phyloP scores from a whole-genome alignment of 2,797 vertebrate species.

The Borostomias antarcticus region DNA sequence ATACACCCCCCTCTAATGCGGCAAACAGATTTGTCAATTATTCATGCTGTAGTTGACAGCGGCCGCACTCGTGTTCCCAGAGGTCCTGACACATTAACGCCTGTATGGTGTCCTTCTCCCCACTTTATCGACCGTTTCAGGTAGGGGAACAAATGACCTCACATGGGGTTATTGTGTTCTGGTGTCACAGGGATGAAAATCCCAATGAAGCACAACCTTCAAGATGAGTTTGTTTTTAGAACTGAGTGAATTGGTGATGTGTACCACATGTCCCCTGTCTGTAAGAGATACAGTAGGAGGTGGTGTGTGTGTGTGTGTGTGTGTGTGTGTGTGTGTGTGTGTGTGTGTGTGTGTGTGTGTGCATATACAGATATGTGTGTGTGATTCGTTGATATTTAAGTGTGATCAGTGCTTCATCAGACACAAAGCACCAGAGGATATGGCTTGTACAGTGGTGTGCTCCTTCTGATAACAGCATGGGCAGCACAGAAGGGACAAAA shows the following conservation, averaged over 20 bases:
- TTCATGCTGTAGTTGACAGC: constrained; percentile 53
- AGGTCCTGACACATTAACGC: constrained; percentile 41
- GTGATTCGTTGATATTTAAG: constrained; percentile 25
- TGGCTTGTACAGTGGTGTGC: neutral
- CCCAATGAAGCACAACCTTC: too few species aligned
- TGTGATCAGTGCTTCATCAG: constrained; percentile 29
- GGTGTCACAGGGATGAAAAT: too few species aligned
- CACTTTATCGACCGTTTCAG: constrained; percentile 19
- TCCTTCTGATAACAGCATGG: too few species aligned
- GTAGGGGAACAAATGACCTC: neutral
- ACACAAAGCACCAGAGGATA: constrained; percentile 12
- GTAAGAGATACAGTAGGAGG: too few species aligned
- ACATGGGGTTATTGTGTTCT: neutral
- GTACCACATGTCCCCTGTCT: too few species aligned
- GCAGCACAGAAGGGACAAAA: too few species aligned
- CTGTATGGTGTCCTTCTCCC: constrained; percentile 35
- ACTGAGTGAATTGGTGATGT: too few species aligned
- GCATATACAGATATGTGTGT: neutral
- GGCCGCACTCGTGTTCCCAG: constrained; percentile 20
- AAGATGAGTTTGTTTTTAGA: too few species aligned
- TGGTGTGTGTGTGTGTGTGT: neutral
- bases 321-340: neutral
- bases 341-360: too few species aligned
- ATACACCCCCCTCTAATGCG: constrained; percentile 49
- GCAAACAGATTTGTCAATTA: constrained; percentile 55